Percentiles rank a stretch among this genome's conserved stretches.
These are phyloP conservation scores for Xestia rhomboidea DNA, from an alignment of 2,888 invertebrate genomes.

Conservation along the genomic window DNA sequence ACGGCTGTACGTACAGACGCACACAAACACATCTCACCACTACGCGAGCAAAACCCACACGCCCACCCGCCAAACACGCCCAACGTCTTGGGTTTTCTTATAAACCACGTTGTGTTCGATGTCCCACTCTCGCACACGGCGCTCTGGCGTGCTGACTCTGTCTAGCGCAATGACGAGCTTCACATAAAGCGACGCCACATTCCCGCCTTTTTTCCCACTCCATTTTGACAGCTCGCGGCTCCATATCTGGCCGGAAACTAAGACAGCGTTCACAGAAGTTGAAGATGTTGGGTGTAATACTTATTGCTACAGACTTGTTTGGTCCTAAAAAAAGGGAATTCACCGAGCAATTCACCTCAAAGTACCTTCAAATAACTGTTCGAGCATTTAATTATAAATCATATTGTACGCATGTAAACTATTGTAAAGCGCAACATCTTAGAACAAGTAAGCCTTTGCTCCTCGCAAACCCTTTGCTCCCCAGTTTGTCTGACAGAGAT, in stretches of 20 bases:
- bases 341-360: not conserved
- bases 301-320: constrained; percentile 6
- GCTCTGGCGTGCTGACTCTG: constrained; percentile 74
- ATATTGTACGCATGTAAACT: no score
- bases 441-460: not conserved
- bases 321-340: not conserved
- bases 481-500: not conserved
- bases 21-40: constrained; percentile 75
- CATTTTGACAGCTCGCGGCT: constrained; percentile 91
- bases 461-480: not conserved
- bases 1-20: constrained; percentile 76
- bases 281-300: constrained; percentile 41
- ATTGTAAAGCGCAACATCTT: no score
- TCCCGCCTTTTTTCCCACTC: constrained; percentile 91
- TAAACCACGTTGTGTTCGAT: constrained; percentile 90
- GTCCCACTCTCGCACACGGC: constrained; percentile 78
- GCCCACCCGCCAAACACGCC: constrained; percentile 91
- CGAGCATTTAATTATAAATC: not conserved
- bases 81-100: constrained; percentile 91
- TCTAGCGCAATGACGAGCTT: constrained; percentile 89
- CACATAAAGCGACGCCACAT: constrained; percentile 91
- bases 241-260: constrained; percentile 90
- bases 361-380: not conserved
- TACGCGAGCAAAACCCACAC: constrained; percentile 86
- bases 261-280: constrained; percentile 86